Conservation (phyloP, 2,797 vertebrate genomes). For the Steatocranus sp. region DNA sequence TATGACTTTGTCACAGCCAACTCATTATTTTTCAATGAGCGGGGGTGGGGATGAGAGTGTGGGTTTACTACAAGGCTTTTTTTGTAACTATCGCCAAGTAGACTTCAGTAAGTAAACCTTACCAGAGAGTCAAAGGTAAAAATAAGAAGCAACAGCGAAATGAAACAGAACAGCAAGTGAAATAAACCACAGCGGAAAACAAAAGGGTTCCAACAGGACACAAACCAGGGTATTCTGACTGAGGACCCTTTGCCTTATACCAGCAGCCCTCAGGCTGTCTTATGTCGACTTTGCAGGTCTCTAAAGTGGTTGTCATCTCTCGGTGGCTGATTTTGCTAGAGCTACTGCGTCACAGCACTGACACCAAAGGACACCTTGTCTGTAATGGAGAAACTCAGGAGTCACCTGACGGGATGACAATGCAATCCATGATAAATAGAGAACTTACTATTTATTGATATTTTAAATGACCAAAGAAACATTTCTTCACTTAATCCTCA, state of each 20-base stretch:
- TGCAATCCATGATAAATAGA: background rate
- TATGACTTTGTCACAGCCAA: background rate
- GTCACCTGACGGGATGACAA: background rate
- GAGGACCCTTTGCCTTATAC: background rate
- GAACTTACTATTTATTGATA: background rate
- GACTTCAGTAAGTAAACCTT: background rate
- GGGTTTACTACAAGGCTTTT: background rate
- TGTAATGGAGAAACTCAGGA: background rate
- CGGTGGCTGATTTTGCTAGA: background rate
- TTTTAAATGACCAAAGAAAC: background rate
- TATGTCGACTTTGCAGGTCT: background rate
- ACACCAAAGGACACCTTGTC: background rate
- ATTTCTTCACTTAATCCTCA: background rate
- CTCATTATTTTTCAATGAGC: background rate
- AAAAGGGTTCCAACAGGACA: background rate
- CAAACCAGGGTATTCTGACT: background rate
- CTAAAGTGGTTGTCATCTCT: background rate
- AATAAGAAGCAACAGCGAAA: fast-evolving
- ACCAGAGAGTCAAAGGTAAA: background rate
- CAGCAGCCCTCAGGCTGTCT: background rate
- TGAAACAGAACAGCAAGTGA: background rate
- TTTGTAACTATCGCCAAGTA: background rate
- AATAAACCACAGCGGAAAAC: background rate
- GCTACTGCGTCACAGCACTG: background rate
- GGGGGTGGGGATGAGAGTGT: background rate